These are phyloP conservation scores for Phrynocephalus vlangalii DNA, from an alignment of 2,797 vertebrate genomes.

Conservation along the genomic window DNA sequence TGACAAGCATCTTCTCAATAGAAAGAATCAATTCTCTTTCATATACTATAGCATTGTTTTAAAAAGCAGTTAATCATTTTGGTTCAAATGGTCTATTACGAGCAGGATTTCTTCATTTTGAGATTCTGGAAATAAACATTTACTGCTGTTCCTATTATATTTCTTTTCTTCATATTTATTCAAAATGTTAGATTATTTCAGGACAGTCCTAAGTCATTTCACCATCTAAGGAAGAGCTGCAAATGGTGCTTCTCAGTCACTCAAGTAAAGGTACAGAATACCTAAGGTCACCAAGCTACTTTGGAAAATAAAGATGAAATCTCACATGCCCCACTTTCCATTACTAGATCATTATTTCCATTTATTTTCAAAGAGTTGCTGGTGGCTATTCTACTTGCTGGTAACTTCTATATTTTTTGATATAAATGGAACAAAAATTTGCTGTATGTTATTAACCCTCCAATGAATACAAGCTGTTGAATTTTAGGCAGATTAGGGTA, in stretches of 20 bases:
- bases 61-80: not conserved
- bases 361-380: too few species aligned
- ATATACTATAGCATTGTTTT: not conserved
- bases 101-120: not conserved
- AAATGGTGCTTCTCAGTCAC: not conserved
- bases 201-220: not conserved
- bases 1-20: not conserved
- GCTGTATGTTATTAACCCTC: too few species aligned
- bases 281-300: not conserved
- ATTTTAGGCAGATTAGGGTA: too few species aligned
- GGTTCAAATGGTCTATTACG: not conserved
- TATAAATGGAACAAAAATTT: too few species aligned
- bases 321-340: too few species aligned
- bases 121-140: not conserved
- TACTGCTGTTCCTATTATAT: not conserved
- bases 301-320: too few species aligned
- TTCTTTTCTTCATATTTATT: not conserved
- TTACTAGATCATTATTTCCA: too few species aligned
- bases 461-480: too few species aligned
- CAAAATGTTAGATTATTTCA: not conserved
- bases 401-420: too few species aligned
- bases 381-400: too few species aligned
- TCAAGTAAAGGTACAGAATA: not conserved
- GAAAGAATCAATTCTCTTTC: not conserved
- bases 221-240: not conserved